A percentile compares a stretch with the other conserved stretches of the same genome.
phyloP scores from a whole-genome alignment of 2,113 vertebrate genomes.

The Stigmatopora argus region DNA sequence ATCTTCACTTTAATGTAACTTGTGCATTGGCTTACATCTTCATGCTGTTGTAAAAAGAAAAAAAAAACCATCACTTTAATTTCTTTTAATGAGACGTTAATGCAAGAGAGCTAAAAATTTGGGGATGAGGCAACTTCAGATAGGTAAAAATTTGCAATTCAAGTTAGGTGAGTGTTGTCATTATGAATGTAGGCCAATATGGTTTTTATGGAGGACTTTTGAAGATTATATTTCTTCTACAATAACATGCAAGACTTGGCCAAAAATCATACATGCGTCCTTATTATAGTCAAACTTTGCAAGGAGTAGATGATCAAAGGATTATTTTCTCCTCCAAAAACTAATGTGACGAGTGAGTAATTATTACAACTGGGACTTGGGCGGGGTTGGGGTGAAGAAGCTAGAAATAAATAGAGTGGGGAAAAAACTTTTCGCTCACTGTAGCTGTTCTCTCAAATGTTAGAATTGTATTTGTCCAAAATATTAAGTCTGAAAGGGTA shows the following conservation, averaged over 20 bases:
- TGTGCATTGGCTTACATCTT: conserved; percentile 55
- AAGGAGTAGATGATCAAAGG: conserved; percentile 21
- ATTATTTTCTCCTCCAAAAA: not conserved
- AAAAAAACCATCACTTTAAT: conserved; percentile 52
- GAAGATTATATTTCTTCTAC: conserved; percentile 15
- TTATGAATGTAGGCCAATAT: conserved; percentile 40
- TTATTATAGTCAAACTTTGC: conserved; percentile 22
- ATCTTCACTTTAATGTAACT: conserved; percentile 1
- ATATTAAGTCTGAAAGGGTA: no score
- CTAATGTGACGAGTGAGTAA: conserved; percentile 1
- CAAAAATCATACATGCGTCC: conserved; percentile 18
- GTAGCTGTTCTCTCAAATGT: not conserved
- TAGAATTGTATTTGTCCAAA: not conserved
- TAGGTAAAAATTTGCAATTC: conserved; percentile 59
- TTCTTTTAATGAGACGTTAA: conserved; percentile 55
- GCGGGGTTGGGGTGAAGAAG: not conserved
- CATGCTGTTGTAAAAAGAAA: conserved; percentile 61
- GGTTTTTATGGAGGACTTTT: conserved; percentile 13
- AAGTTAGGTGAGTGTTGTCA: conserved; percentile 12
- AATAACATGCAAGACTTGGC: conserved; percentile 5
- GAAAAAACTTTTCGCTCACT: not conserved
- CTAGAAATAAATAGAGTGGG: not conserved
- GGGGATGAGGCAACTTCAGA: conserved; percentile 29
- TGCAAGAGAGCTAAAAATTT: conserved; percentile 21
- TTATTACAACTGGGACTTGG: not conserved